Percentiles rank a stretch among this genome's conserved stretches.
These are phyloP conservation scores for Candoia aspera DNA, from an alignment of 2,113 vertebrate genomes.

Conservation along the genomic window DNA sequence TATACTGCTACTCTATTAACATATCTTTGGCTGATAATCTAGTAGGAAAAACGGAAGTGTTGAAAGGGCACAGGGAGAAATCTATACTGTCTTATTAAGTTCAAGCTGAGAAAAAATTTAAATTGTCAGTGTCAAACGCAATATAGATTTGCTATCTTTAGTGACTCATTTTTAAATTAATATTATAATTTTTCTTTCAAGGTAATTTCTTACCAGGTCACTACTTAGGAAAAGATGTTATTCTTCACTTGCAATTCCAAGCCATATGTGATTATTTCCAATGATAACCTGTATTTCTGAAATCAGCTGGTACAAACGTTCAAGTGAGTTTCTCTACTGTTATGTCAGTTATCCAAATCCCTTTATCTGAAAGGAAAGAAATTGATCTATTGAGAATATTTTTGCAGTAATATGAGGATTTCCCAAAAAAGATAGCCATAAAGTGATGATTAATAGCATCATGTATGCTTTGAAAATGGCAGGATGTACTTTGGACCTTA, in stretches of 20 bases:
- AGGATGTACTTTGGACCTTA: background rate
- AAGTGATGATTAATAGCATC: background rate
- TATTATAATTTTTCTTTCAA: too few relatives aligned
- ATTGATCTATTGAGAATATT: background rate
- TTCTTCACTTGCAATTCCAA: background rate
- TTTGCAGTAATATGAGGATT: background rate
- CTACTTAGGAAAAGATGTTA: background rate
- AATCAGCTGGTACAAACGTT: background rate
- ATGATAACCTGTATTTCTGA: background rate
- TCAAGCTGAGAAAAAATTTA: background rate
- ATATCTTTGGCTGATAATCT: background rate
- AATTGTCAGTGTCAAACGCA: constrained; percentile 3
- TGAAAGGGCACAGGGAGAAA: background rate
- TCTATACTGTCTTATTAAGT: background rate
- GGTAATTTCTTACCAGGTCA: background rate
- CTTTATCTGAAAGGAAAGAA: background rate
- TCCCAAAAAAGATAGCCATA: background rate
- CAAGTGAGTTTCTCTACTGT: background rate
- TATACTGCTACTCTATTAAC: constrained; percentile 5
- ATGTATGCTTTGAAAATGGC: background rate
- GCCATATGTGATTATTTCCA: background rate
- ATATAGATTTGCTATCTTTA: background rate
- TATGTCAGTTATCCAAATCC: background rate
- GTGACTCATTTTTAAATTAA: background rate
- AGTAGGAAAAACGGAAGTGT: background rate